phyloP scores from a whole-genome alignment of 2,113 vertebrate genomes.

The western clawed frog (Xenopus tropicalis) region UCB_Xtro_10.0 CM004445.2:113914501-113915000 shows the following conservation, averaged over 20 bases:
- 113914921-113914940: constrained; percentile 75
- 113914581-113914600: constrained; percentile 49
- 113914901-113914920: constrained; percentile 85
- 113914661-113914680: constrained; percentile 79
- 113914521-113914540: constrained; percentile 21
- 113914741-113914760: constrained; percentile 94
- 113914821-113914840: constrained; percentile 97
- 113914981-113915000: constrained; percentile 76
- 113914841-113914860: constrained; percentile 89
- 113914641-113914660: constrained; percentile 77
- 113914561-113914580: constrained; percentile 47
- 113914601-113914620: constrained; percentile 58
- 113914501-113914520: too few relatives aligned
- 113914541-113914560: constrained; percentile 42
- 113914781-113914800: constrained; percentile 86
- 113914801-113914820: constrained; percentile 96
- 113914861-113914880: constrained; percentile 99
- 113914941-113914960: constrained; percentile 89
- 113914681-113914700: constrained; percentile 86
- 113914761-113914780: constrained; percentile 91
- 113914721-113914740: constrained; percentile 99
- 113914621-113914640: constrained; percentile 68
- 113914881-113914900: constrained; percentile 96
- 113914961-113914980: constrained; percentile 79
- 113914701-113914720: constrained; percentile 90